Percentiles rank a stretch among this genome's conserved stretches.
phyloP scores from a whole-genome alignment of 2,113 vertebrate species.

The Clarias batrachus region DNA sequence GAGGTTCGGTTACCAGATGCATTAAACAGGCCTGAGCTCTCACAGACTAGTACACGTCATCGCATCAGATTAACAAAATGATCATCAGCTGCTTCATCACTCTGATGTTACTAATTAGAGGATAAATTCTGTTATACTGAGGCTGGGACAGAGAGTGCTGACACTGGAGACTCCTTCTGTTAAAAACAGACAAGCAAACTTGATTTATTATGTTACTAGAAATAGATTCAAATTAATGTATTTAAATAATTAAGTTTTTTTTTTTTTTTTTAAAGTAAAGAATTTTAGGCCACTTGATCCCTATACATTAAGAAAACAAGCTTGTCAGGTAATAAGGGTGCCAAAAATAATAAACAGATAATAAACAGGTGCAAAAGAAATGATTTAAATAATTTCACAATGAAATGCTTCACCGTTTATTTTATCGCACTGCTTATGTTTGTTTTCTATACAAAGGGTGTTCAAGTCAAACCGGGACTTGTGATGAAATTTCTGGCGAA shows the following conservation, averaged over 20 bases:
- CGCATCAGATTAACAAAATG: neutral
- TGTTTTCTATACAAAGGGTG: no score
- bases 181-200: no score
- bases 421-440: no score
- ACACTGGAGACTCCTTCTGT: neutral
- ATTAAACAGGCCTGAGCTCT: neutral
- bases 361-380: no score
- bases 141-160: neutral
- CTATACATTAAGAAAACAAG: neutral
- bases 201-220: neutral
- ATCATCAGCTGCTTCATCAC: neutral
- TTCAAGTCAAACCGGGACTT: no score
- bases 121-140: neutral
- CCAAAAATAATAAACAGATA: no score
- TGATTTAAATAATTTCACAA: neutral
- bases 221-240: no score
- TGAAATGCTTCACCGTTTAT: no score
- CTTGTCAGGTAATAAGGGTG: no score
- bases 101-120: neutral
- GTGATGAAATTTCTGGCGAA: no score
- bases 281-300: no score
- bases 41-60: neutral
- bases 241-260: no score
- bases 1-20: slow-evolving; percentile 39
- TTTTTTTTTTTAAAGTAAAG: neutral